A percentile compares a stretch with the other conserved stretches of the same genome.
Evolutionary conservation across 2,797 vertebrate genomes (phyloP).

Genomic region (Antrozous pallidus): DNA sequence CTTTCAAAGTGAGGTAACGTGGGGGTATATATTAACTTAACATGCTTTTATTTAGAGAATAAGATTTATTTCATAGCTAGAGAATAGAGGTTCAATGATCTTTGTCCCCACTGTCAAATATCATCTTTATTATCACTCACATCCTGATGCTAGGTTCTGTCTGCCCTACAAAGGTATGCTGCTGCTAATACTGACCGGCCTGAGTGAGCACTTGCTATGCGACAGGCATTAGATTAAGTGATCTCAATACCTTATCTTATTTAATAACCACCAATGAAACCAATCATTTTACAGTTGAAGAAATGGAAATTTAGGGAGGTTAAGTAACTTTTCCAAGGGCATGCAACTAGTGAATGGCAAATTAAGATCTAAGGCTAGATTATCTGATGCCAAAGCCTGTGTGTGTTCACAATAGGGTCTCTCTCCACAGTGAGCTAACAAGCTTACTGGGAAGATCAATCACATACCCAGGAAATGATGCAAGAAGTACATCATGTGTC

Average conservation of each 20-base stretch:
- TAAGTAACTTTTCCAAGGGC: conserved; percentile 21
- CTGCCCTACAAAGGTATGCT: background rate
- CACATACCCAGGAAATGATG: background rate
- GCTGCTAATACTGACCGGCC: background rate
- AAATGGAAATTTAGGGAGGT: background rate
- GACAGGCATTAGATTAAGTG: background rate
- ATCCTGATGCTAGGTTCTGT: background rate
- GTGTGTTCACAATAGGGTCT: background rate
- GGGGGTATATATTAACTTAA: background rate
- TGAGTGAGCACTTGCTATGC: background rate
- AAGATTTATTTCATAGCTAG: background rate
- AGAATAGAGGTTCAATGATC: background rate
- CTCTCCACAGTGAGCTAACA: background rate
- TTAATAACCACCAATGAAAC: conserved; percentile 1
- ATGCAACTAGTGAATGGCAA: background rate
- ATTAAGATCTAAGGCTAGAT: background rate
- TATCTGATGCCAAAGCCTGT: background rate
- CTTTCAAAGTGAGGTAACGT: background rate
- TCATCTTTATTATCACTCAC: background rate
- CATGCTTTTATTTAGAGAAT: background rate
- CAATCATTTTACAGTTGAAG: background rate
- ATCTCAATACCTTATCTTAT: background rate
- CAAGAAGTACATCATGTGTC: background rate
- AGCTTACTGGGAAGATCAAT: background rate
- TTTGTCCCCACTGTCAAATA: background rate